These are phyloP conservation scores for Palythoa grandiflora DNA, from an alignment of 92 coral and sea anemone genomes.

Conservation along the genomic window DNA sequence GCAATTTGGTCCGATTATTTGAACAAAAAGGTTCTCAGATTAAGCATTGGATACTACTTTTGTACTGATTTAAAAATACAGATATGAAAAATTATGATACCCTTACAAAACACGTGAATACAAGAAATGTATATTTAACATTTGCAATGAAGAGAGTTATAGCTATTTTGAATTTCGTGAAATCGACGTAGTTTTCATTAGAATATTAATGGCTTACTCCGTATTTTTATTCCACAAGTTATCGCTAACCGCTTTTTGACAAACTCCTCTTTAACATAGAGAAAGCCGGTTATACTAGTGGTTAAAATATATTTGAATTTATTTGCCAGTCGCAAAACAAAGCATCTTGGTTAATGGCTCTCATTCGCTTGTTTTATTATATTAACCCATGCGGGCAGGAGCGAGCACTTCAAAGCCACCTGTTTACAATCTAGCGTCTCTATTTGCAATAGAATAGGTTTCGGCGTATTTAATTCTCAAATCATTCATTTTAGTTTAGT, in stretches of 20 bases:
- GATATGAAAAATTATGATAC: not conserved
- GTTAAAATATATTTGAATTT: not conserved
- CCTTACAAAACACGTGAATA: too few relatives aligned
- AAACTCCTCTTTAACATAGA: not conserved
- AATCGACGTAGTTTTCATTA: not conserved
- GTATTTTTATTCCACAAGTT: not conserved
- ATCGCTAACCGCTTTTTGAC: not conserved
- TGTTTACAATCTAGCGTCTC: constrained; percentile 1
- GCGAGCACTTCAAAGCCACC: not conserved
- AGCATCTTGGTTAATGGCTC: not conserved
- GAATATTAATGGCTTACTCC: not conserved
- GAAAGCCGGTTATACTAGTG: not conserved
- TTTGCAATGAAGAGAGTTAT: too few relatives aligned
- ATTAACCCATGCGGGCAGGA: not conserved
- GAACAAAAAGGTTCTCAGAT: not conserved
- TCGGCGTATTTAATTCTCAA: not conserved
- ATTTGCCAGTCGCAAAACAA: constrained; percentile 24
- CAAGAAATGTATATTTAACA: too few relatives aligned
- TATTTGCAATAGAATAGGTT: not conserved
- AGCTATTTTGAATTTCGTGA: too few relatives aligned
- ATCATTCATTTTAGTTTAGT: not conserved
- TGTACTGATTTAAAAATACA: not conserved
- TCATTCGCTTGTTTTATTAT: not conserved
- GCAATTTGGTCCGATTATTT: not conserved
- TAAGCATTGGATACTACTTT: not conserved